Percentiles rank a stretch among this genome's conserved stretches.
These are phyloP conservation scores for Julus scandinavius DNA, from an alignment of 2,888 invertebrate genomes.

Conservation along the genomic window DNA sequence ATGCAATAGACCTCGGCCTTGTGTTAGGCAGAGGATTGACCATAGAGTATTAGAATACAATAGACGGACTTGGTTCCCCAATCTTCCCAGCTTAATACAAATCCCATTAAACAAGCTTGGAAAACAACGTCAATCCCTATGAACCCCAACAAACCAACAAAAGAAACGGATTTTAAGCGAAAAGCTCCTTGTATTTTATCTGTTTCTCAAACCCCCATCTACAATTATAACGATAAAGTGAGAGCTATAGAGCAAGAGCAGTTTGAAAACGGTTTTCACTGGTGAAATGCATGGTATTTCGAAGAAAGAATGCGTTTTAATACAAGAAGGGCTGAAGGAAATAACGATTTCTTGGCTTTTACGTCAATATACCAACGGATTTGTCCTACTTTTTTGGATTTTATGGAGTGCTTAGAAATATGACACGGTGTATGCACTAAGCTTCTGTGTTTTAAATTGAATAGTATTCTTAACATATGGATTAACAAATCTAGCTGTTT, in stretches of 20 bases:
- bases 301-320: conserved; percentile 18
- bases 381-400: background rate
- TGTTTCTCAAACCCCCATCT: conserved; percentile 1
- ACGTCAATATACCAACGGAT: background rate
- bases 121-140: conserved; percentile 24
- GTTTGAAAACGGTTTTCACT: background rate
- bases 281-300: background rate
- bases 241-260: background rate
- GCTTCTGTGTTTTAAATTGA: too few relatives aligned
- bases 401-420: background rate
- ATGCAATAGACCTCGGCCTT: background rate
- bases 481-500: too few relatives aligned
- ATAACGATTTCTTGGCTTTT: background rate
- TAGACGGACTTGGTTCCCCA: conserved; percentile 3
- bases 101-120: conserved; percentile 30
- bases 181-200: conserved; percentile 37
- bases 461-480: too few relatives aligned
- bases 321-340: background rate
- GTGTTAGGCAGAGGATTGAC: background rate
- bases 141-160: background rate
- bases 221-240: conserved; percentile 38
- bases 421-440: background rate
- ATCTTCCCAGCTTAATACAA: conserved; percentile 35
- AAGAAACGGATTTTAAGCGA: conserved; percentile 42
- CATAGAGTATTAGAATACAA: background rate